phyloP scores from a whole-genome alignment of 2,888 invertebrate species.

The Cantharis lateralis region DNA sequence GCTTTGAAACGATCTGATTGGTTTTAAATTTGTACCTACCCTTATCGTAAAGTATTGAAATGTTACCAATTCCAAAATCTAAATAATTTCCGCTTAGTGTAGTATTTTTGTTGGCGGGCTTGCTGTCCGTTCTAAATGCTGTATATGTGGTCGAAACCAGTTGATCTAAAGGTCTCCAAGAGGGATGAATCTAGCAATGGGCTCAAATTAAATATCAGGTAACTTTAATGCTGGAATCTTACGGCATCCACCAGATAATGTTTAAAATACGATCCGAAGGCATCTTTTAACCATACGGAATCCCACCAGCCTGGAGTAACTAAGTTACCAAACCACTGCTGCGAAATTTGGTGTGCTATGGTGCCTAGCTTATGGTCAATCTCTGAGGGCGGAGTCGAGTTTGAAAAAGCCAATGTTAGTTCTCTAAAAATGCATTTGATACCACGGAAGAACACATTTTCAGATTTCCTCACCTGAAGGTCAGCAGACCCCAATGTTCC shows the following conservation, averaged over 20 bases:
- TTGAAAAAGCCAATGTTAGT: neutral
- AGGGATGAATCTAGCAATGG: constrained; percentile 38
- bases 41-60: neutral
- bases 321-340: constrained; percentile 60
- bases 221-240: neutral
- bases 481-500: constrained; percentile 87
- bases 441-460: neutral
- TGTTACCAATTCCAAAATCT: neutral
- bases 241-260: constrained; percentile 47
- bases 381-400: neutral
- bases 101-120: neutral
- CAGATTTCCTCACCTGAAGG: constrained; percentile 62
- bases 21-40: neutral
- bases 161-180: constrained; percentile 53
- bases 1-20: neutral
- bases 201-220: no score
- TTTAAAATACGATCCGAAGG: constrained; percentile 61
- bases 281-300: constrained; percentile 56
- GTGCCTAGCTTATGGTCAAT: constrained; percentile 30
- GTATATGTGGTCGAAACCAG: constrained; percentile 42
- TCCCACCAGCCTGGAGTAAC: constrained; percentile 54
- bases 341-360: constrained; percentile 61
- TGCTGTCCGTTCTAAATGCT: neutral
- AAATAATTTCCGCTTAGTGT: neutral
- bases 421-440: constrained; percentile 4